phyloP scores from a whole-genome alignment of 64 coral and sea anemone species.

The Pocillopora verrucosa region DNA sequence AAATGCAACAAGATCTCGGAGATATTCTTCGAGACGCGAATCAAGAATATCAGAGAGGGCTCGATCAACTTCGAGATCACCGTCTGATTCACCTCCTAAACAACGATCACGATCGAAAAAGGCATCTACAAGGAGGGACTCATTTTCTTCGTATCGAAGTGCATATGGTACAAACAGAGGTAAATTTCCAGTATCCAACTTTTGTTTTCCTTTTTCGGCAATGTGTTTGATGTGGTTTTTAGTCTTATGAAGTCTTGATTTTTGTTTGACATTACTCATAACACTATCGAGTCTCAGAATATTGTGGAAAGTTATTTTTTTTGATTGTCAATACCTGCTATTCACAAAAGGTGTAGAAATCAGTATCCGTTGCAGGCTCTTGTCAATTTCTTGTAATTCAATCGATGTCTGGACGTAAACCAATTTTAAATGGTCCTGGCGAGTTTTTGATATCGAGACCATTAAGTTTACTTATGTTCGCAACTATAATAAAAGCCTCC shows the following conservation, averaged over 20 bases:
- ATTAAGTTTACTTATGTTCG: too few relatives aligned
- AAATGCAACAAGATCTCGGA: conserved; percentile 18
- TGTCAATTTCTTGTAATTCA: too few relatives aligned
- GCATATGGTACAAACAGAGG: conserved; percentile 71
- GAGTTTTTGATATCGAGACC: too few relatives aligned
- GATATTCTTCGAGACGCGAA: conserved; percentile 46
- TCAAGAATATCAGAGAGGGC: conserved; percentile 4
- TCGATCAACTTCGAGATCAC: conserved; percentile 32
- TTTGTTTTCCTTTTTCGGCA: neutral
- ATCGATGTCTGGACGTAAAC: too few relatives aligned
- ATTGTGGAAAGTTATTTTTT: too few relatives aligned
- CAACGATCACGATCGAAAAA: conserved; percentile 19
- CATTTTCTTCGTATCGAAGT: conserved; percentile 77
- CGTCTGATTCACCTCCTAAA: conserved; percentile 25
- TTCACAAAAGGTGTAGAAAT: too few relatives aligned
- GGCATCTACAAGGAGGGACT: conserved; percentile 52
- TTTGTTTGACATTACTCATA: too few relatives aligned
- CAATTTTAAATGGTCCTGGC: too few relatives aligned
- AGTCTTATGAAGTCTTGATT: too few relatives aligned
- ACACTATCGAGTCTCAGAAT: neutral
- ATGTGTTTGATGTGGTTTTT: neutral
- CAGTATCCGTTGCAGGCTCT: too few relatives aligned
- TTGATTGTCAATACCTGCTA: too few relatives aligned
- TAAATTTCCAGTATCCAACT: conserved; percentile 11
- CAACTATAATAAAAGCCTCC: too few relatives aligned